These are phyloP conservation scores for Ormyrus pomaceus DNA, from an alignment of 2,888 invertebrate genomes.

Conservation along the genomic window DNA sequence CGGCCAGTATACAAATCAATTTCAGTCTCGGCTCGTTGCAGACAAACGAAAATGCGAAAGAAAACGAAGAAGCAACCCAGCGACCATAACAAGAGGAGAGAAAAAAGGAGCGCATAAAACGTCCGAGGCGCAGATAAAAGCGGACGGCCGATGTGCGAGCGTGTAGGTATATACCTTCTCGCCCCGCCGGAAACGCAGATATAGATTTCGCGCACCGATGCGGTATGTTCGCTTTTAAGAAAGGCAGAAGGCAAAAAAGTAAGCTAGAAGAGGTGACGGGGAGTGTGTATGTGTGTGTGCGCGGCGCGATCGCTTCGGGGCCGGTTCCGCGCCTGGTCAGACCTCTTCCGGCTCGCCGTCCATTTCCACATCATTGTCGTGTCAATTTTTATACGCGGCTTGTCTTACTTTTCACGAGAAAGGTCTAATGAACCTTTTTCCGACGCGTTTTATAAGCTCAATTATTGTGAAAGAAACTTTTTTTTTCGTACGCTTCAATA, in stretches of 20 bases:
- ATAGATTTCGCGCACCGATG: conserved; percentile 52
- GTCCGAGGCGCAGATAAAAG: conserved; percentile 1
- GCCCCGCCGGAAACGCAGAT: conserved; percentile 40
- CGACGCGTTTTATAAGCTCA: neutral
- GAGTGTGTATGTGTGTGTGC: neutral
- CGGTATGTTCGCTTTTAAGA: neutral
- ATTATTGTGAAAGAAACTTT: neutral
- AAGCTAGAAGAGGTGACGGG: conserved; percentile 17
- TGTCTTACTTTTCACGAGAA: neutral
- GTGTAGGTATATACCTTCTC: neutral
- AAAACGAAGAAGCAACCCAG: neutral
- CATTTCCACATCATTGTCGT: conserved; percentile 15
- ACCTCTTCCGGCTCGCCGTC: conserved; percentile 22
- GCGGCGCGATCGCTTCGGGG: conserved; percentile 39
- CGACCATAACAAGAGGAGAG: neutral
- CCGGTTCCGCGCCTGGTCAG: neutral
- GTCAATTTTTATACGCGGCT: neutral
- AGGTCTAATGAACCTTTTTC: neutral
- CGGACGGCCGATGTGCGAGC: conserved; percentile 10
- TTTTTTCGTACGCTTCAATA: neutral
- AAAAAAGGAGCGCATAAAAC: neutral
- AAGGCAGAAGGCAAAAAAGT: conserved; percentile 6
- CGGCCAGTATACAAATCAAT: conserved; percentile 20
- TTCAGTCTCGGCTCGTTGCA: neutral
- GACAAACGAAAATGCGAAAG: neutral